Conservation (phyloP, 2,888 invertebrate species). For the Lamellibrachia columna region DNA sequence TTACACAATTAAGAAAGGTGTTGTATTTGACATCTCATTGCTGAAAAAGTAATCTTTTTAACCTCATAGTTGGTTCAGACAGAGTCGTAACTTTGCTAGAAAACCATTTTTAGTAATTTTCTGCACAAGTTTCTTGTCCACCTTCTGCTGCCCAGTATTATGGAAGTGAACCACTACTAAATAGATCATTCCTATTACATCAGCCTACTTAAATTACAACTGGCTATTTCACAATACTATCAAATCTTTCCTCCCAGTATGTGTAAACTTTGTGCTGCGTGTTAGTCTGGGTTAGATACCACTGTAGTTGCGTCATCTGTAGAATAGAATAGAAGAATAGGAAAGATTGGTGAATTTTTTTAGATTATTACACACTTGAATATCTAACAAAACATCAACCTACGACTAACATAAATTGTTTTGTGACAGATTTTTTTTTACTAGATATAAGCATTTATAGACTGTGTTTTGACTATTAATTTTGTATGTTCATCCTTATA, state of each 20-base stretch:
- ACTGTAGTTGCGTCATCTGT: not conserved
- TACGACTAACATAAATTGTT: not conserved
- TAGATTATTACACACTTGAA: not conserved
- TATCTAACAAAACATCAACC: not conserved
- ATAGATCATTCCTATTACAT: not conserved
- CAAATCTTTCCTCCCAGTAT: not conserved
- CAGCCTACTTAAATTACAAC: not conserved
- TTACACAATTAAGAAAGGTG: too few relatives aligned
- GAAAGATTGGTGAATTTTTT: not conserved
- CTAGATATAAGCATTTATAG: not conserved
- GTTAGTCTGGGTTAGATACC: too few relatives aligned
- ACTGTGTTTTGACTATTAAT: not conserved
- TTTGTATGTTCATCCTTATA: too few relatives aligned
- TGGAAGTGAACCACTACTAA: not conserved
- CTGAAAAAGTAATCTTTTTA: too few relatives aligned
- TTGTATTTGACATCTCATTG: too few relatives aligned
- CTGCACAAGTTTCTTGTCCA: too few relatives aligned
- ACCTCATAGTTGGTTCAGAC: too few relatives aligned
- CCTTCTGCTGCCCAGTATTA: not conserved
- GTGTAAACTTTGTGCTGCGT: too few relatives aligned
- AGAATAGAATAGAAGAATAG: not conserved
- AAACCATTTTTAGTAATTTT: too few relatives aligned
- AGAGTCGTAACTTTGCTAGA: too few relatives aligned
- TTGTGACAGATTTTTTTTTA: not conserved
- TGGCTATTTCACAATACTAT: not conserved